phyloP scores from a whole-genome alignment of 2,797 vertebrate species.

The Premnoplex brunnescens region DNA sequence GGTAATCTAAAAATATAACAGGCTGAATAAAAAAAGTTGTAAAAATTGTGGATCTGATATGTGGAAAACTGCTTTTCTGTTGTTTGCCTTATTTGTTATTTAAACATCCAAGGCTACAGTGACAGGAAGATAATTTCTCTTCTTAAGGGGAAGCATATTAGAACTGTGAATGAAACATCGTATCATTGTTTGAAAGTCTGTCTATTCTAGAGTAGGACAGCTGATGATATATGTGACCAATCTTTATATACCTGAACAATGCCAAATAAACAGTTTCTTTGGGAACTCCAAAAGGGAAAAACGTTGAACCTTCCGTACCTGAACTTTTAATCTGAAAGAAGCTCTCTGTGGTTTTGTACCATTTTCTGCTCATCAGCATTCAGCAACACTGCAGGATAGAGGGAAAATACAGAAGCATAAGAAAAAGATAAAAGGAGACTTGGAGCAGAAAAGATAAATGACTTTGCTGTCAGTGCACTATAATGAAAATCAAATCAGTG shows the following conservation, averaged over 20 bases:
- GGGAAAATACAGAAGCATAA: constrained; percentile 51
- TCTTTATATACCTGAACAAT: background rate
- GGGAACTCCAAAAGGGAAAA: background rate
- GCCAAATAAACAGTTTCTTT: background rate
- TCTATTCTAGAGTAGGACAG: background rate
- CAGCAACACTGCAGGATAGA: constrained; percentile 28
- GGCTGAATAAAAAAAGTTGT: background rate
- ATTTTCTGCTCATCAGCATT: constrained; percentile 66
- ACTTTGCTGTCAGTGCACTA: constrained; percentile 34
- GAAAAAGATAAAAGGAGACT: constrained; percentile 65
- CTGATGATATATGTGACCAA: background rate
- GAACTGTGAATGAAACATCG: background rate
- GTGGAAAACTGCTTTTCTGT: background rate
- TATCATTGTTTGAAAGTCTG: background rate
- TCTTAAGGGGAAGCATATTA: background rate
- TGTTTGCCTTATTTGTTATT: background rate
- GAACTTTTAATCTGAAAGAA: constrained; percentile 39
- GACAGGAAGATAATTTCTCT: background rate
- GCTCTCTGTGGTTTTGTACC: constrained; percentile 13
- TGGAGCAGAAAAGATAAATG: constrained; percentile 63
- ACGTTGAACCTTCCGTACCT: background rate
- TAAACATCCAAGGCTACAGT: background rate
- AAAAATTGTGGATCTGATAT: background rate
- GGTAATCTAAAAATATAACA: background rate
- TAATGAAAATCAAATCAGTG: constrained; percentile 70